Evolutionary conservation across 2,113 vertebrate species (phyloP), one percentile per base, ranked within the genome.

Genomic region (Sterrhoptilus dennistouni): DNA sequence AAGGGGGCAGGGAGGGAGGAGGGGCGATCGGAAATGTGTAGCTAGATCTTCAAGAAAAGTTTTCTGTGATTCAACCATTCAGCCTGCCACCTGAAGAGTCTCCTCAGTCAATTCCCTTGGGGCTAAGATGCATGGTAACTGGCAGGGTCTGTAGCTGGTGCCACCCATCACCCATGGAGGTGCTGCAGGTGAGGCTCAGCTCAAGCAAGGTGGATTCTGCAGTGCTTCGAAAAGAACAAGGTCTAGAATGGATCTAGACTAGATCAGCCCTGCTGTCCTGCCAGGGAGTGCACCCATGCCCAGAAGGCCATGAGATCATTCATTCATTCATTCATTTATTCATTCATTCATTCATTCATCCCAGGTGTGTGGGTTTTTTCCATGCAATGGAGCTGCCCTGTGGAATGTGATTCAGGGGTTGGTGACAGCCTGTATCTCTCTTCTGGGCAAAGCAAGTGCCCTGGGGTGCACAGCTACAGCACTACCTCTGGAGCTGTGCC

Each of bases 11-110:
- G 6, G 25, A 87, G 33, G 35, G 35, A 59, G 27, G 49, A 44
- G 22, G n/a, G 9, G n/a, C 15, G 12, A 40, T 31, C 0, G 0
- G 64, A 92, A 86, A 47, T 11, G 5, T 53, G 16, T 44, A 31
- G 40, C 72, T 21, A 66, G 28, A 84, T 31, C 45, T 72, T 74
- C 66, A 74, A 86, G 71, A 77, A 64, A 44, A 35, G 23, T 50
- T 70, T 94, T 77, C 63, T 77, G 0, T 9, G 3, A 27, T 83
- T 65, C n/a, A 54, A 0, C 54, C n/a, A 38, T 69, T 79, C 65
- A 88, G n/a, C 33, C 21, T 64, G 35, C 16, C 38, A 40, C 27
- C 44, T 84, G 36, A 78, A 71, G 31, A 78, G 15, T 52, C 29
- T 45, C 45, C 54, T 72, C 36, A 60, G 61, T 28, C 42, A 64